These are phyloP conservation scores for Malacosoma neustria DNA, from an alignment of 2,888 invertebrate species.

Conservation along the genomic window DNA sequence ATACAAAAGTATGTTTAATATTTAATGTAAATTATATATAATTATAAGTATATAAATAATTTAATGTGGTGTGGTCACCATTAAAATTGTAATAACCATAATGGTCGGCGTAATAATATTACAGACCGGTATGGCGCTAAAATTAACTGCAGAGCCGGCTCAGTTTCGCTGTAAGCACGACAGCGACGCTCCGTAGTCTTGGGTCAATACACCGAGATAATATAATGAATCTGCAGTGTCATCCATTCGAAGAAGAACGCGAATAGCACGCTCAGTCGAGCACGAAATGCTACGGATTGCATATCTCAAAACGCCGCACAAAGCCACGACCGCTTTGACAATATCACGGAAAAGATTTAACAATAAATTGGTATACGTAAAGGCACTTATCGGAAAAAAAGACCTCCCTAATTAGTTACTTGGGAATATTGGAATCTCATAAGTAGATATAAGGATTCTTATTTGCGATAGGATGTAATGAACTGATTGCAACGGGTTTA, in stretches of 20 bases:
- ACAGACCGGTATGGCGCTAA: neutral
- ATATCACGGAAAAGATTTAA: neutral
- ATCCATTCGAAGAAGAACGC: constrained; percentile 35
- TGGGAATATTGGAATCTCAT: no score
- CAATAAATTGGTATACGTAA: no score
- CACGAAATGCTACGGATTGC: constrained; percentile 23
- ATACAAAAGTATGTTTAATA: neutral
- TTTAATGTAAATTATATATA: no score
- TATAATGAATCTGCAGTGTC: constrained; percentile 40
- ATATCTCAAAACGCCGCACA: constrained; percentile 13
- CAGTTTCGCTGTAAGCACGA: neutral
- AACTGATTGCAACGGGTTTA: neutral
- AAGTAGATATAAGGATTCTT: no score
- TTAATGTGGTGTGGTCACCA: neutral
- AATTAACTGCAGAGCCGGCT: neutral
- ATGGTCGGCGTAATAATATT: neutral
- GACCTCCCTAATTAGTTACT: no score
- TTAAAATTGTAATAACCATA: neutral
- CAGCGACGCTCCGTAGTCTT: constrained; percentile 8
- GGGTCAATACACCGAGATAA: constrained; percentile 33
- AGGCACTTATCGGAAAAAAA: no score
- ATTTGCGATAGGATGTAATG: neutral
- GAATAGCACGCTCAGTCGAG: constrained; percentile 22
- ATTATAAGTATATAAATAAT: no score
- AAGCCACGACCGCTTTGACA: neutral